Evolutionary conservation across 1,140 invertebrate species (phyloP), one percentile per base, ranked within the genome.

Genomic region (Caenorhabditis inopinata): DNA sequence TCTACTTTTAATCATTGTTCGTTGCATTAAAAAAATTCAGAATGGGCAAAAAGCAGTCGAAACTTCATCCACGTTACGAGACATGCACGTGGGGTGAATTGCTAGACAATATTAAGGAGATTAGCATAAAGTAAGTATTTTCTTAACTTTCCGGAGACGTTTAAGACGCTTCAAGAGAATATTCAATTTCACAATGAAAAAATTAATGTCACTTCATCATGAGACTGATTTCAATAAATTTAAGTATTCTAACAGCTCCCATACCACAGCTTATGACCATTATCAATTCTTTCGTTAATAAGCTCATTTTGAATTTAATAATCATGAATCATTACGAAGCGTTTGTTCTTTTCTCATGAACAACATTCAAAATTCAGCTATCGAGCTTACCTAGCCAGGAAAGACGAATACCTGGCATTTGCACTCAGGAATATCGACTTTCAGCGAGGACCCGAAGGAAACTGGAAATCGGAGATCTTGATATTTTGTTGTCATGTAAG

Each of bases 11-110:
- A 25, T 25, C 7, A 12, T 25, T 5, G 12, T 53, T 25, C 12
- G 9, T 53, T 53, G 1, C 23, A 53, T 25, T 18, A 53, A 11
- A 53, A 25, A 27, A 18, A 16, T 42, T 42, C 58, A 68, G 32
- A 38, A 68, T 68, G 58, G 58, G 58, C 38, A 42, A n/a, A 0
- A 68, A 38, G 35, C 58, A 68, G n/a, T 68, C 58, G 11, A 68
- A 68, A 68, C 58, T 29, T 6, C 58, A 68, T n/a, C 58, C 58
- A 21, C 25, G 58, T 11, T 68, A 38, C 18, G 7, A 16, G n/a
- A 18, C 58, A 21, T 68, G 58, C n/a, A 68, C 58, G 1, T 68
- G 58, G 58, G 58, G 38, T 9, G 58, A 68, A 3, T 68, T 68
- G 18, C 18, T 68, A 1, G 25, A 11, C n/a, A 32, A 68, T 68